Evolutionary conservation across 30 jellyfish, hydroid and myxozoan species (phyloP).

Genomic region (Clytia hemisphaerica): DNA sequence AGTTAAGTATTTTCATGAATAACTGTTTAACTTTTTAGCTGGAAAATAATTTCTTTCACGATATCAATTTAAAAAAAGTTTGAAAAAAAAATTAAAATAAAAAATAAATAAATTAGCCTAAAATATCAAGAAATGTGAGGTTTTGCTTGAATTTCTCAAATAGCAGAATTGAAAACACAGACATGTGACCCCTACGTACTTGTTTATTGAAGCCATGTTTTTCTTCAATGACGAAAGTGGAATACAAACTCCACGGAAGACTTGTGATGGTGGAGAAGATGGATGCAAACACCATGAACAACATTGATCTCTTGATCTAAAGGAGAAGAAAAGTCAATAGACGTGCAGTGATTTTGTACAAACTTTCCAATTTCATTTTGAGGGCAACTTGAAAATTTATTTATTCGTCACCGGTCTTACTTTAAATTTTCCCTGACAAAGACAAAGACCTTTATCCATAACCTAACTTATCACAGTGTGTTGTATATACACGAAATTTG

Average conservation of each 20-base stretch:
- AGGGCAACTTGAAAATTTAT: neutral
- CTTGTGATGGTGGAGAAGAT: slow-evolving; percentile 74
- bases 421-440: neutral
- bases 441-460: neutral
- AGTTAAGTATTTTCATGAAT: neutral
- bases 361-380: too few species aligned
- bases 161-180: neutral
- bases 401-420: too few species aligned
- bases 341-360: neutral
- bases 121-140: too few species aligned
- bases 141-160: too few species aligned
- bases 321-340: neutral
- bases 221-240: slow-evolving; percentile 89
- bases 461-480: neutral
- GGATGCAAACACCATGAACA: slow-evolving; percentile 58
- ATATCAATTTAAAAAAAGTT: too few species aligned
- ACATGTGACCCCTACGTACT: slow-evolving; percentile 26
- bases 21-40: neutral
- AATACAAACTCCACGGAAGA: slow-evolving; percentile 87
- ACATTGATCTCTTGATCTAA: slow-evolving; percentile 68
- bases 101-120: neutral
- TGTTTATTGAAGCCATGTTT: slow-evolving; percentile 93
- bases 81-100: too few species aligned
- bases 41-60: too few species aligned
- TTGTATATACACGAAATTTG: too few species aligned